Conservation (phyloP, 2,113 vertebrate species). For the Ptilorrhoa leucosticta region DNA sequence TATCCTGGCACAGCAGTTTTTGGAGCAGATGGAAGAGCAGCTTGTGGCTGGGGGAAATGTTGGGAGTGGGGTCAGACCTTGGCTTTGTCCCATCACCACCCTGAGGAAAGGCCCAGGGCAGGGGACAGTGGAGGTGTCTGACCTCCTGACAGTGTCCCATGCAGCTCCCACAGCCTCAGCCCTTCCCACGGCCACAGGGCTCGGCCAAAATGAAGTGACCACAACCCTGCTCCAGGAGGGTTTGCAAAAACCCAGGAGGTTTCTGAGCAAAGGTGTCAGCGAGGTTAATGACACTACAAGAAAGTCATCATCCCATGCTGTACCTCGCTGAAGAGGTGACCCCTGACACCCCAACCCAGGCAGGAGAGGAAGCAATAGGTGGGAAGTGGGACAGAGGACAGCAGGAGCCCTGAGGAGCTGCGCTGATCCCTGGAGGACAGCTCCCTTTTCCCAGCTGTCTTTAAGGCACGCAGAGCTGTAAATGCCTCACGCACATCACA, state of each 20-base stretch:
- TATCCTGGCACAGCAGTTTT: not conserved
- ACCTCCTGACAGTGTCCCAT: not conserved
- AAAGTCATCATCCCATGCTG: rapidly evolving
- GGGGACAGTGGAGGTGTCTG: rapidly evolving
- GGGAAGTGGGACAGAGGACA: no score
- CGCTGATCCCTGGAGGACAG: not conserved
- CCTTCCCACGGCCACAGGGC: not conserved
- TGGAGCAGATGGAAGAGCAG: not conserved
- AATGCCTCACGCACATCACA: not conserved
- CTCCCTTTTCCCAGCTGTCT: not conserved
- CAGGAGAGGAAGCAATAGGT: not conserved
- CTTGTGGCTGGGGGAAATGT: not conserved
- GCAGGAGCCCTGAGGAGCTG: not conserved
- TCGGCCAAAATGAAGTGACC: rapidly evolving
- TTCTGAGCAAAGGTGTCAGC: not conserved
- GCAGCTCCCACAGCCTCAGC: not conserved
- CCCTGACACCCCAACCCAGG: not conserved
- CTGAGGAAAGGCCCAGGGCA: not conserved
- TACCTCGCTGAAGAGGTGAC: not conserved
- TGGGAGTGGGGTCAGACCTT: not conserved
- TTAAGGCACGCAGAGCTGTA: not conserved
- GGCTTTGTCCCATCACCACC: not conserved
- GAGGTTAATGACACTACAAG: not conserved
- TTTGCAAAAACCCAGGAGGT: rapidly evolving
- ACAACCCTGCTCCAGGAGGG: not conserved